phyloP scores from a whole-genome alignment of 2,113 vertebrate genomes.

The Riparia riparia region DNA sequence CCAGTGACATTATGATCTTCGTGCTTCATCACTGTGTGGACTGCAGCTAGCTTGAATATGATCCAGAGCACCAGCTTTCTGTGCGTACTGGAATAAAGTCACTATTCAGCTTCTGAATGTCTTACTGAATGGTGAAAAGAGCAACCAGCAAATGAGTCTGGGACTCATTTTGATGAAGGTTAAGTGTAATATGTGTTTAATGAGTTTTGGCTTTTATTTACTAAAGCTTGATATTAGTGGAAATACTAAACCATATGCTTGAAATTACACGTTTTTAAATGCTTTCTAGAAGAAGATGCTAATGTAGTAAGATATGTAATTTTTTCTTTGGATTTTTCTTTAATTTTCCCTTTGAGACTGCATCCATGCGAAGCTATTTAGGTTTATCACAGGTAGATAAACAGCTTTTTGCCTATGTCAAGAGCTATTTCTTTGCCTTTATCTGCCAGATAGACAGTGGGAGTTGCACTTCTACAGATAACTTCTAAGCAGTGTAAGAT shows the following conservation, averaged over 20 bases:
- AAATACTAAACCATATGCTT: slow-evolving; percentile 50
- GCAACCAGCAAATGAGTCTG: slow-evolving; percentile 37
- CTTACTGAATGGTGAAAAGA: slow-evolving; percentile 3
- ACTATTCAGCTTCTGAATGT: background rate
- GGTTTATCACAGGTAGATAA: background rate
- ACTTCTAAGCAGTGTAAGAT: background rate
- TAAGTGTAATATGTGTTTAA: slow-evolving; percentile 44
- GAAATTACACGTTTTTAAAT: slow-evolving; percentile 6
- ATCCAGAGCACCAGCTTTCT: background rate
- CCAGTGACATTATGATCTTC: background rate
- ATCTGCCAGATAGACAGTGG: background rate
- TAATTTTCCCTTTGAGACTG: background rate
- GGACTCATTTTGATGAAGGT: slow-evolving; percentile 32
- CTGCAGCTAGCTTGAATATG: background rate
- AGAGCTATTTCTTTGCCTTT: background rate
- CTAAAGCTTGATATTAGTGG: background rate
- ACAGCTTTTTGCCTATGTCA: background rate
- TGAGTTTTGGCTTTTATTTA: slow-evolving; percentile 60
- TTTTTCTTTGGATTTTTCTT: background rate
- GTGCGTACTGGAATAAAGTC: slow-evolving; percentile 6
- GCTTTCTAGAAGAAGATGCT: background rate
- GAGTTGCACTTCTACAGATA: background rate
- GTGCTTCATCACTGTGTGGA: background rate
- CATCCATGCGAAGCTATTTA: background rate
- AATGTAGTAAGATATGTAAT: background rate